Base-by-base conservation (phyloP, 2,797 vertebrate species). In the Gallinago solitaria region DNA sequence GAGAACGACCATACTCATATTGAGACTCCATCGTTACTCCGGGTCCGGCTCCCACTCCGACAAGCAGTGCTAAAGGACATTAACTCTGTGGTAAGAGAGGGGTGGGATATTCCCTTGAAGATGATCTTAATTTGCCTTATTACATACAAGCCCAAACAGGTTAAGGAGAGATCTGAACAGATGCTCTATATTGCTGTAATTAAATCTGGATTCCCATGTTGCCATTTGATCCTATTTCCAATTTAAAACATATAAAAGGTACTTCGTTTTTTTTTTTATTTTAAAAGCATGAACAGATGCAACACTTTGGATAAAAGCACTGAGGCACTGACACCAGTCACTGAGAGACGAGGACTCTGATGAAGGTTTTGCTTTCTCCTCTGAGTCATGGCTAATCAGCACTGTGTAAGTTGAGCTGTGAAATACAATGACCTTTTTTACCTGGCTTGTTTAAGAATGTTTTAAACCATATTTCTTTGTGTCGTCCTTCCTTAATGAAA, bases 341-440 rank as follows among this genome's bases (percentile, higher is more conserved):
- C 70, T 71, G 23, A 11, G 75, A 90, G 47, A 73, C 59, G 79
- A 87, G 71, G 64, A 61, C 64, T 80, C 68, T 67, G 77, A 83
- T 37, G 37, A 77, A 86, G 73, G 37, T 73, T 73, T 86, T 90
- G 60, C 89, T 67, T 69, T 77, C 86, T 69, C 53, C 45, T 50
- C 57, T 35, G 47, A 92, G 69, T 35, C 5, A 1, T 92, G 89
- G 93, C 73, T 92, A 43, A 95, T 70, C 77, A 92, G 33, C 60
- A 39, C 43, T 19, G 51, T 50, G 59, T 37, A 86, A 90, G 30
- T 67, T 61, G 73, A 90, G 51, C 24, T 54, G 28, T 67, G 56
- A 88, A 91, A 94, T 47, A 75, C 12, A 77, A 83, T 54, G 37
- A 76, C 54, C 74, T 32, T 33, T 74, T 91, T 89, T 69, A 93